phyloP scores from a whole-genome alignment of 2,797 vertebrate genomes.

The Pantherophis vulpinus region DNA sequence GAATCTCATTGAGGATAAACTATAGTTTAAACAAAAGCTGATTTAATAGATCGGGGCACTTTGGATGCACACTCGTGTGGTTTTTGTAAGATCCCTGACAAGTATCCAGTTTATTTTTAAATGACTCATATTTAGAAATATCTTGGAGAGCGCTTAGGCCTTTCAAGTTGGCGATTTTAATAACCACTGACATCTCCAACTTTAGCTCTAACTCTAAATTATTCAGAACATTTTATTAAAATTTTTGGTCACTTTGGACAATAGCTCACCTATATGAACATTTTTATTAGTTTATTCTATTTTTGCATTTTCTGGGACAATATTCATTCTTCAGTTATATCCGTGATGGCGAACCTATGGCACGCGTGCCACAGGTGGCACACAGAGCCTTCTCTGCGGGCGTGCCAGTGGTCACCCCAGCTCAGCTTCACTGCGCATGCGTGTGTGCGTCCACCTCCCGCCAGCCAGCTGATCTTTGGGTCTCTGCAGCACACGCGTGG shows the following conservation, averaged over 20 bases:
- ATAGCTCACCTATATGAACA: neutral
- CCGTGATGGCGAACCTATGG: too few species aligned
- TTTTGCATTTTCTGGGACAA: neutral
- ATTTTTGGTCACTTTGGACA: neutral
- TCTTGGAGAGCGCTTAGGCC: constrained; percentile 45
- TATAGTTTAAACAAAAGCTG: neutral
- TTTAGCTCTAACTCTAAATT: neutral
- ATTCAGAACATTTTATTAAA: neutral
- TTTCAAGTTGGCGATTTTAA: constrained; percentile 53
- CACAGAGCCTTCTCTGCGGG: too few species aligned
- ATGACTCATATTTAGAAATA: constrained; percentile 28
- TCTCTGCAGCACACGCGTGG: too few species aligned
- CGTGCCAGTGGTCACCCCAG: too few species aligned
- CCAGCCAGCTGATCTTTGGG: too few species aligned
- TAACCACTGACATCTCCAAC: neutral
- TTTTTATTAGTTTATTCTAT: neutral
- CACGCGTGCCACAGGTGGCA: too few species aligned
- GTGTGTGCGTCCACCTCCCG: too few species aligned
- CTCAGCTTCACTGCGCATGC: too few species aligned
- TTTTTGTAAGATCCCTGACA: neutral
- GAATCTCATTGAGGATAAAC: constrained; percentile 45
- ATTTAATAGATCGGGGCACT: neutral
- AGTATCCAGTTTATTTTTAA: neutral
- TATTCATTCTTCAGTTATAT: neutral
- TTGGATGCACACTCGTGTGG: neutral